Percentiles rank a stretch among this genome's conserved stretches.
Conservation (phyloP, 2,888 invertebrate species). For the Chorisops tibialis region DNA sequence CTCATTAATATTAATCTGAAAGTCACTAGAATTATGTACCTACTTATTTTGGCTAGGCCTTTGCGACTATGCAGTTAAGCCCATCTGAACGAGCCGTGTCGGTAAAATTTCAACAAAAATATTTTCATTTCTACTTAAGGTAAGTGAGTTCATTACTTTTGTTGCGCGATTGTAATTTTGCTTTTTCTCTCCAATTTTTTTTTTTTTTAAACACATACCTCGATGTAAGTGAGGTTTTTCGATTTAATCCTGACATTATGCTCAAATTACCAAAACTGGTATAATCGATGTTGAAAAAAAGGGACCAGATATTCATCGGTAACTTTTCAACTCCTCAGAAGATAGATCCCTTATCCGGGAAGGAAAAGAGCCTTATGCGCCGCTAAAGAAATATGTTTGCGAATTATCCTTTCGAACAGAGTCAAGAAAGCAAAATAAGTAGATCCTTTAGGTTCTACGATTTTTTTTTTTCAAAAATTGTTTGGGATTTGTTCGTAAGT, state of each 20-base stretch:
- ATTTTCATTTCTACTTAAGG: too few species aligned
- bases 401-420: constrained; percentile 21
- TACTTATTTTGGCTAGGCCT: too few species aligned
- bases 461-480: constrained; percentile 1
- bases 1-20: too few species aligned
- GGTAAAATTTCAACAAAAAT: too few species aligned
- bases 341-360: constrained; percentile 3
- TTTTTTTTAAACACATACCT: not conserved
- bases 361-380: constrained; percentile 6
- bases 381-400: constrained; percentile 11
- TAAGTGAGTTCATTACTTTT: constrained; percentile 11
- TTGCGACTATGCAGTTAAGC: too few species aligned
- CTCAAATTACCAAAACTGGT: constrained; percentile 23
- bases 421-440: constrained; percentile 12
- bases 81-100: too few species aligned
- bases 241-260: constrained; percentile 16
- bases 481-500: not conserved
- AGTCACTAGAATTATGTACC: too few species aligned
- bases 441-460: too few species aligned
- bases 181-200: not conserved
- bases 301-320: constrained; percentile 13
- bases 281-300: not conserved
- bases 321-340: constrained; percentile 17
- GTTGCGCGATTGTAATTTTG: not conserved
- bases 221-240: not conserved